Evolutionary conservation across 1,140 invertebrate species (phyloP).

Genomic region (Dinothrombium tinctorium): DNA sequence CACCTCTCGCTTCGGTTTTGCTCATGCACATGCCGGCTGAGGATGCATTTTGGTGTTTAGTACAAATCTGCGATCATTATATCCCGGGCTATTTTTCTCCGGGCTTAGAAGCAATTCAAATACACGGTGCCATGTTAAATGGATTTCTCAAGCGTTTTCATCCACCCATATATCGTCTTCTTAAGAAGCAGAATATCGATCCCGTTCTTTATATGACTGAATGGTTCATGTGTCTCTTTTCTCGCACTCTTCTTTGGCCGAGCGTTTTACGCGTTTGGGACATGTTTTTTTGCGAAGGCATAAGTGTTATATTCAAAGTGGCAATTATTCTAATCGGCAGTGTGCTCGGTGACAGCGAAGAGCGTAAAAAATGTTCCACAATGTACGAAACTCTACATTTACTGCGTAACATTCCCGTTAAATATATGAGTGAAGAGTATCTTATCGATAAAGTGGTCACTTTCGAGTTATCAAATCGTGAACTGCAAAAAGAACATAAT

Average conservation of each 20-base stretch:
- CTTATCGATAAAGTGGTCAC: slow-evolving; percentile 54
- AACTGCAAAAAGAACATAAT: slow-evolving; percentile 59
- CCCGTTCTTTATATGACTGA: slow-evolving; percentile 89
- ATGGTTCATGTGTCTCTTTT: slow-evolving; percentile 92
- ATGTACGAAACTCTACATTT: slow-evolving; percentile 73
- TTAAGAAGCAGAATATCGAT: slow-evolving; percentile 75
- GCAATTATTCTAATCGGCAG: slow-evolving; percentile 67
- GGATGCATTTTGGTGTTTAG: slow-evolving; percentile 90
- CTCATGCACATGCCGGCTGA: slow-evolving; percentile 95
- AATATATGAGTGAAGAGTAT: slow-evolving; percentile 59
- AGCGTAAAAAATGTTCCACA: slow-evolving; percentile 49
- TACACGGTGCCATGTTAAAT: slow-evolving; percentile 78
- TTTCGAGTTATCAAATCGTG: slow-evolving; percentile 47
- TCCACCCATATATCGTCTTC: slow-evolving; percentile 59
- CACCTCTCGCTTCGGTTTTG: slow-evolving; percentile 80
- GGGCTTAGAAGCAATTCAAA: slow-evolving; percentile 52
- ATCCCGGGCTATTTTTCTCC: slow-evolving; percentile 72
- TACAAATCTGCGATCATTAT: slow-evolving; percentile 83
- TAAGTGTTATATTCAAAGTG: slow-evolving; percentile 61
- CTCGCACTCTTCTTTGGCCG: slow-evolving; percentile 77
- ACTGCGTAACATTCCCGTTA: slow-evolving; percentile 52
- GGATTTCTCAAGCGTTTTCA: slow-evolving; percentile 63
- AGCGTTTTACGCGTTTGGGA: slow-evolving; percentile 86
- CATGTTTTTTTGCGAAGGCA: slow-evolving; percentile 88
- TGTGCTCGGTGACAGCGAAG: slow-evolving; percentile 36